Percentiles rank a stretch among this genome's conserved stretches.
Conservation (phyloP, 2,888 invertebrate genomes). For the Acrobasis suavella region DNA sequence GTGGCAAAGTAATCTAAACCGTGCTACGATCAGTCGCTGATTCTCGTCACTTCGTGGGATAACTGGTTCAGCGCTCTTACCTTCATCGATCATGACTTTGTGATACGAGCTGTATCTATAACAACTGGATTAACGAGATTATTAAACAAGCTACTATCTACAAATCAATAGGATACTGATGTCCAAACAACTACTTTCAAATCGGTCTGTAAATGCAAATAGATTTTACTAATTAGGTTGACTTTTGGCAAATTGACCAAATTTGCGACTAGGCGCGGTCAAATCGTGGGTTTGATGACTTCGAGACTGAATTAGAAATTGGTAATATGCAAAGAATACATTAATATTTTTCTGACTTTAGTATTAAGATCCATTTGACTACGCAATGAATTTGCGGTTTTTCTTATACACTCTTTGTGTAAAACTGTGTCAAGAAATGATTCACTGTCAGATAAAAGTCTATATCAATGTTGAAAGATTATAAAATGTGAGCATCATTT, state of each 20-base stretch:
- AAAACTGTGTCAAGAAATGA: too few relatives aligned
- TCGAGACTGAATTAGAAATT: background rate
- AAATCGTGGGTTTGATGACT: background rate
- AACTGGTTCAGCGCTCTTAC: background rate
- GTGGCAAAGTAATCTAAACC: background rate
- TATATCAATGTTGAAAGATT: too few relatives aligned
- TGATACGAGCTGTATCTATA: background rate
- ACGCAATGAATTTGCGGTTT: too few relatives aligned
- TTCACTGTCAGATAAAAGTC: too few relatives aligned
- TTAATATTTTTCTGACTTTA: too few relatives aligned
- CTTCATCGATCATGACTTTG: background rate
- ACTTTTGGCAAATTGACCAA: slow-evolving; percentile 2
- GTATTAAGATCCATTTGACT: too few relatives aligned
- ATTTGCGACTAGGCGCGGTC: background rate
- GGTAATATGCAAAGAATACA: too few relatives aligned
- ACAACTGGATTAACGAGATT: slow-evolving; percentile 1
- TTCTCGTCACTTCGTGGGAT: background rate
- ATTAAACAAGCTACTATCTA: background rate
- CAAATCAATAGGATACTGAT: background rate
- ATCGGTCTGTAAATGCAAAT: background rate
- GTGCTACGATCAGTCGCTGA: background rate
- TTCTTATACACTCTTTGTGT: too few relatives aligned
- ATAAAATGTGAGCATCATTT: too few relatives aligned
- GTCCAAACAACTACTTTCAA: background rate
- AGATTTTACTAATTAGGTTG: background rate